These are phyloP conservation scores for Ophion slaviceki DNA, from an alignment of 2,888 invertebrate genomes.

Conservation along the genomic window DNA sequence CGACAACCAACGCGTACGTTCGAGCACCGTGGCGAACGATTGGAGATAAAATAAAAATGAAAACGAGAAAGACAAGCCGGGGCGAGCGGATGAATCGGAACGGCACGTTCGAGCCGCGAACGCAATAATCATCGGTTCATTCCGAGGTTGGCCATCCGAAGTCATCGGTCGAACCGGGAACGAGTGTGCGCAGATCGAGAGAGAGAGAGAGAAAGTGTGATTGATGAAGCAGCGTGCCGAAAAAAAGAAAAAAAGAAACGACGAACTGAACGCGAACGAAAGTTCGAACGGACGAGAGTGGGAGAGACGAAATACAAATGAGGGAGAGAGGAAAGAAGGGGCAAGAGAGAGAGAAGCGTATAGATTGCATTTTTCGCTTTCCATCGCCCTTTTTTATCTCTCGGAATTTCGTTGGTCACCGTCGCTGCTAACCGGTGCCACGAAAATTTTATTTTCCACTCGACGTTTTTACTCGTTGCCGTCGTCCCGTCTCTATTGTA, in stretches of 20 bases:
- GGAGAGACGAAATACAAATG: constrained; percentile 19
- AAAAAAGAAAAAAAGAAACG: constrained; percentile 20
- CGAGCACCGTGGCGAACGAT: neutral
- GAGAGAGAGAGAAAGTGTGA: constrained; percentile 15
- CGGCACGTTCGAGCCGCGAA: neutral
- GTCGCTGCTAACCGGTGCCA: constrained; percentile 46
- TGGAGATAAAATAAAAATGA: neutral
- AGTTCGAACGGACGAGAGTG: constrained; percentile 33
- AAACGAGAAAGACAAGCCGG: neutral
- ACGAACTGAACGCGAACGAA: constrained; percentile 16
- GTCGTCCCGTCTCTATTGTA: neutral
- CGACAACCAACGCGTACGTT: neutral
- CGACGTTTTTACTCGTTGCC: neutral
- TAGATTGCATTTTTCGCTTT: constrained; percentile 24
- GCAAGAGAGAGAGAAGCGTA: constrained; percentile 16
- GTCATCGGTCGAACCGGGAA: constrained; percentile 32
- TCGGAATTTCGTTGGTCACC: constrained; percentile 42
- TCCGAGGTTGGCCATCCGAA: constrained; percentile 65
- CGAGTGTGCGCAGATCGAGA: constrained; percentile 10
- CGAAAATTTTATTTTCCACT: constrained; percentile 46
- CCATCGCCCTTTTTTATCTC: constrained; percentile 7
- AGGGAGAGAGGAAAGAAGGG: neutral
- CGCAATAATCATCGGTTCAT: constrained; percentile 68
- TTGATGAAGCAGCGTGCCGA: constrained; percentile 12
- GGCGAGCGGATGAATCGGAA: neutral